Evolutionary conservation across 2,797 vertebrate species (phyloP).

Genomic region (Enteromius argenteus): DNA sequence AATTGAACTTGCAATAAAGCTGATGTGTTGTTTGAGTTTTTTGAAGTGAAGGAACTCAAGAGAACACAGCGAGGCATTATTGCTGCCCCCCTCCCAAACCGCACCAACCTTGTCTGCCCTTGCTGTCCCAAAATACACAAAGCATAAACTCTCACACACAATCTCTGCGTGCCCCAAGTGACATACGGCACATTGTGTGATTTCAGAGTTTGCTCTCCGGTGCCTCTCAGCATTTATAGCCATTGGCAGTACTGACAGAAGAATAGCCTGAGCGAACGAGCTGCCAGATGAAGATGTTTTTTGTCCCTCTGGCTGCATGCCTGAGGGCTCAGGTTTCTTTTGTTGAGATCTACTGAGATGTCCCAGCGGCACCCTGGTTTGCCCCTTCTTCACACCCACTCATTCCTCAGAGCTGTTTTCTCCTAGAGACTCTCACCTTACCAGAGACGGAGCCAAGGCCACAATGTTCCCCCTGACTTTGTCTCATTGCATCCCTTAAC

Average conservation of each 20-base stretch:
- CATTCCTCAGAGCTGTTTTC: constrained; percentile 72
- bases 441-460: constrained; percentile 1
- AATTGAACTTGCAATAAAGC: background rate
- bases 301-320: constrained; percentile 80
- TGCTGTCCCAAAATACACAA: constrained; percentile 81
- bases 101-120: constrained; percentile 80
- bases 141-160: constrained; percentile 73
- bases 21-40: constrained; percentile 68
- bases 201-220: constrained; percentile 85
- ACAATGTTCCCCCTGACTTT: constrained; percentile 31
- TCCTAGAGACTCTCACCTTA: constrained; percentile 66
- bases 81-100: constrained; percentile 70
- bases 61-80: constrained; percentile 70
- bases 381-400: constrained; percentile 63
- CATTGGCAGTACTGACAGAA: constrained; percentile 78
- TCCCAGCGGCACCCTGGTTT: constrained; percentile 73
- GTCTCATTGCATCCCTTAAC: background rate
- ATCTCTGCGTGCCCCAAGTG: constrained; percentile 72
- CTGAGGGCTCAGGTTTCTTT: constrained; percentile 72
- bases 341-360: constrained; percentile 79
- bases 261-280: constrained; percentile 52
- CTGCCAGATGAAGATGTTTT: constrained; percentile 83
- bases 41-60: constrained; percentile 53
- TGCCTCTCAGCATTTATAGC: constrained; percentile 86
- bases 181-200: constrained; percentile 82